A percentile compares a stretch with the other conserved stretches of the same genome.
Conservation (phyloP, 2,888 invertebrate species). For the Argyresthia goedartella region DNA sequence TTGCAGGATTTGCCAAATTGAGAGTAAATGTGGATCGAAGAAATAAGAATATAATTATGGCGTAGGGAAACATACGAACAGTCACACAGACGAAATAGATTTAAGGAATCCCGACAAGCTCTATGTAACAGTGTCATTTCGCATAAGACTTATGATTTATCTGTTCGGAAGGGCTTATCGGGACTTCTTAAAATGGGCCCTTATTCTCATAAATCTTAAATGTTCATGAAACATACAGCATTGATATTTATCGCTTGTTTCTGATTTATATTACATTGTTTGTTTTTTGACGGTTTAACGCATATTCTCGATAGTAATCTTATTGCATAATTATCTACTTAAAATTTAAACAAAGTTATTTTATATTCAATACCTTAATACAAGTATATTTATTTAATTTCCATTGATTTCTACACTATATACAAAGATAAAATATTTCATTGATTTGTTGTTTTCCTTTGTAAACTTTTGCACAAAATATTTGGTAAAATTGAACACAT, state of each 20-base stretch:
- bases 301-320: background rate
- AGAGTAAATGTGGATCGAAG: no score
- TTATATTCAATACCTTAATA: background rate
- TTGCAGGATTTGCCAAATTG: no score
- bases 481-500: conserved; percentile 65
- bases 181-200: no score
- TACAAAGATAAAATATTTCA: conserved; percentile 21
- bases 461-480: conserved; percentile 34
- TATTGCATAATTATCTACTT: background rate
- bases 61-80: no score
- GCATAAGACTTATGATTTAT: no score
- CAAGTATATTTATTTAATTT: background rate
- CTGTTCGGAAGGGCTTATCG: no score
- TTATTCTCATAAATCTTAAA: no score
- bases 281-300: conserved; percentile 1
- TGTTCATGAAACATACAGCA: no score
- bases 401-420: conserved; percentile 22
- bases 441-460: conserved; percentile 13
- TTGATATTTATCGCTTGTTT: background rate
- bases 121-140: no score
- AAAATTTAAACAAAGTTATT: background rate
- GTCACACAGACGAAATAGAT: no score
- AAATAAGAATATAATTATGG: no score
- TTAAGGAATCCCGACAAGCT: no score
- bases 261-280: background rate